Base-by-base conservation (phyloP, 2,888 invertebrate species). In the Plagodis dolabraria region DNA sequence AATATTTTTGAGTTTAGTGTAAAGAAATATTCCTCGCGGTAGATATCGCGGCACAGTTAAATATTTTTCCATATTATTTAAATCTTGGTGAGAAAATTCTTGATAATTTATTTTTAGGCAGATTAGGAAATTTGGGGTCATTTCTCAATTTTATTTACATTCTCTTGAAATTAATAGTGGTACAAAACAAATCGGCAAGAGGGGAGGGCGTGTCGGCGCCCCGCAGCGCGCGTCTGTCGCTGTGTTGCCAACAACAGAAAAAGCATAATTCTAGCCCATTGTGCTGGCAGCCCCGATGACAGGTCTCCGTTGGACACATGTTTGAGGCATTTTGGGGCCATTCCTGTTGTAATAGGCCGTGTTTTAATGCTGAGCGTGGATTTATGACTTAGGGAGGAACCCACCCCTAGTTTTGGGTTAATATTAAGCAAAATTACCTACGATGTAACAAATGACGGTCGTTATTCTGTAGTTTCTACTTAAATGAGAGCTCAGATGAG, bases 231-330 rank as follows among this genome's bases (percentile, higher is more conserved):
- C 90, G 91, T 91, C 90, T 92, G 92, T 92, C 89, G 86, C 80
- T 79, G 83, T 86, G 86, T 89, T 89, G 88, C 89, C 85, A 89
- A 82, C 87, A 85, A 83, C 85, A 80, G 80, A 86, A 88, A 89
- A 87, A 87, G 81, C 83, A 86, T 84, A 90, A 90, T 89, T 89
- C 83, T 76, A 73, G 72, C 75, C 87, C 70, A 87, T 89, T 90
- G 89, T 89, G 69, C 74, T 86, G 80, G 87, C 86, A 87, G 79
- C 91, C 89, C 89, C 82, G 92, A 91, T 89, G 92, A 92, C 92
- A 92, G 91, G 88, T 92, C 91, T 84, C 89, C 71, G 83, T 87
- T 83, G 85, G 89, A 89, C 92, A 92, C 91, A 92, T 92, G 91
- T 92, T 89, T 85, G 80, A 86, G 85, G 88, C 90, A 89, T 89